Evolutionary conservation across 2,888 invertebrate genomes (phyloP).

Genomic region (Tetrapedia diversipes): DNA sequence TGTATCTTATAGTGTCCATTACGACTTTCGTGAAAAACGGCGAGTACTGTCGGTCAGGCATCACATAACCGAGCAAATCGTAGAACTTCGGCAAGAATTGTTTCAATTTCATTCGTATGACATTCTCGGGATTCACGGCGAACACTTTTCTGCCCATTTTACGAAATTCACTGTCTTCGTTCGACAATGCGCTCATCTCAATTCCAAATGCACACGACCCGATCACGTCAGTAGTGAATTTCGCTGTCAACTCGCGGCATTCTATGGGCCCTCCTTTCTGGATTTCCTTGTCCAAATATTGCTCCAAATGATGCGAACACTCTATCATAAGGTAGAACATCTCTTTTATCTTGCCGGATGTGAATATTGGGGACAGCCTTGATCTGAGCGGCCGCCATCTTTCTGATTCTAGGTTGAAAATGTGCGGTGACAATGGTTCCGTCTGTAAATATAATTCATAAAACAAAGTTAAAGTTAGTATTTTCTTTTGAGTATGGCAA

Average conservation of each 20-base stretch:
- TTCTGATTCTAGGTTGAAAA: conserved; percentile 82
- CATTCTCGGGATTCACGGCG: conserved; percentile 31
- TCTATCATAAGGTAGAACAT: conserved; percentile 83
- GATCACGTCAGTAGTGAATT: conserved; percentile 82
- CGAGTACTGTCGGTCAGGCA: conserved; percentile 64
- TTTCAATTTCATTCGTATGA: conserved; percentile 32
- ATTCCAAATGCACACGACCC: conserved; percentile 82
- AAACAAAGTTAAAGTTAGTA: too few relatives aligned
- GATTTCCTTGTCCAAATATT: conserved; percentile 78
- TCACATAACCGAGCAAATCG: conserved; percentile 56
- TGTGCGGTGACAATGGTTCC: conserved; percentile 83
- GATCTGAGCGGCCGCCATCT: conserved; percentile 83
- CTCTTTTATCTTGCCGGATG: conserved; percentile 83
- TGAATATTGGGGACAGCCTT: conserved; percentile 84
- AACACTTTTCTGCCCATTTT: conserved; percentile 76
- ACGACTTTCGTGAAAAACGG: conserved; percentile 78
- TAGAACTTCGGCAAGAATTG: conserved; percentile 64
- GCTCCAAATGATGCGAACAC: conserved; percentile 81
- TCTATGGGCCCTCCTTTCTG: conserved; percentile 61
- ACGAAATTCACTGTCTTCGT: conserved; percentile 78
- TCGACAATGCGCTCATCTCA: conserved; percentile 75
- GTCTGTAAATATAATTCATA: conserved; percentile 11
- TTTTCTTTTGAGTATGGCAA: too few relatives aligned
- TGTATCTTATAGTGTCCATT: conserved; percentile 76
- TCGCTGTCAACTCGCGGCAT: conserved; percentile 75